phyloP scores from a whole-genome alignment of 2,113 vertebrate genomes.

The Syrmaticus mikado region DNA sequence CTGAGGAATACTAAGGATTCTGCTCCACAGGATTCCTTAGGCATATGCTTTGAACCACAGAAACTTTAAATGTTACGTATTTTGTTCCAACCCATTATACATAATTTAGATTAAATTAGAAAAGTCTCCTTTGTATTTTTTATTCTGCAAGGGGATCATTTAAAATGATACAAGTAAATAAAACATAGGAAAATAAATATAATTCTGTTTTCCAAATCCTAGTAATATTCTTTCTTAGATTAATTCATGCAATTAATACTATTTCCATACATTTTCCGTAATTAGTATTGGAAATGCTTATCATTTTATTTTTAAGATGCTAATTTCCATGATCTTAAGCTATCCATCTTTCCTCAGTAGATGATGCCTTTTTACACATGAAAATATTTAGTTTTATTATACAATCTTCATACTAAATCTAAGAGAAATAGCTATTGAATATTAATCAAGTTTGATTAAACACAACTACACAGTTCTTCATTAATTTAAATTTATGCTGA shows the following conservation, averaged over 20 bases:
- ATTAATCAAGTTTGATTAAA: neutral
- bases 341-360: neutral
- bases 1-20: neutral
- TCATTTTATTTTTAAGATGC: neutral
- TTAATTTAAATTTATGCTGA: neutral
- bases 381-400: constrained; percentile 2
- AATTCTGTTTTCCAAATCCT: neutral
- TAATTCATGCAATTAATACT: neutral
- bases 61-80: neutral
- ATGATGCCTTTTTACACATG: neutral
- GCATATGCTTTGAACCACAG: neutral
- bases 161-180: neutral
- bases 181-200: neutral
- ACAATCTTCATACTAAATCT: neutral
- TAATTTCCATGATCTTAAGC: neutral
- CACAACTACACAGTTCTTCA: neutral
- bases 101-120: neutral
- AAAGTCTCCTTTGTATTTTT: neutral
- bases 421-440: neutral
- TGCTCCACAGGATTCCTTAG: neutral
- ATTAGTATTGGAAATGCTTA: neutral
- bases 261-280: constrained; percentile 4
- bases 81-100: neutral
- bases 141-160: neutral
- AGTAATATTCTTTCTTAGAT: neutral